A percentile compares a stretch with the other conserved stretches of the same genome.
phyloP scores from a whole-genome alignment of 2,888 invertebrate species.

The Lathronympha strigana region DNA sequence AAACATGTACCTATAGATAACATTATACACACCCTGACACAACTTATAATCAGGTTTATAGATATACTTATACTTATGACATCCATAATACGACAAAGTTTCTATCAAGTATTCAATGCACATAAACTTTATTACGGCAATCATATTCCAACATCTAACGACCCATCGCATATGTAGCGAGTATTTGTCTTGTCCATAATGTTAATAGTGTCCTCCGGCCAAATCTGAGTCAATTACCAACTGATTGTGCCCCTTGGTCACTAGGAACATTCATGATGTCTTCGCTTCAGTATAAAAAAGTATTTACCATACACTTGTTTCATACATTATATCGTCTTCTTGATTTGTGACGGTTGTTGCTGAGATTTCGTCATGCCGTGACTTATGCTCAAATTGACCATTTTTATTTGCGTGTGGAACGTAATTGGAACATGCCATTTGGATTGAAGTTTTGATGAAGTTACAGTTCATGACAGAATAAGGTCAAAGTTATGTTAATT shows the following conservation, averaged over 20 bases:
- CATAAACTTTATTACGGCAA: constrained; percentile 26
- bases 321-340: constrained; percentile 8
- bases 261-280: constrained; percentile 29
- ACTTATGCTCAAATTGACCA: constrained; percentile 29
- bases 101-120: constrained; percentile 16
- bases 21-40: too few species aligned
- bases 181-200: constrained; percentile 49
- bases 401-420: constrained; percentile 33
- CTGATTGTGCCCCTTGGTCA: constrained; percentile 73
- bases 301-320: background rate
- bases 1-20: too few species aligned
- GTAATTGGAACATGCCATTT: constrained; percentile 29
- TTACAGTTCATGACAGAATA: constrained; percentile 26
- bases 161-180: constrained; percentile 23
- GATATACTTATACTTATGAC: background rate
- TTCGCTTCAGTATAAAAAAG: background rate
- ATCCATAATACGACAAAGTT: background rate
- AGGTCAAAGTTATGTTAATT: constrained; percentile 28
- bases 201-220: constrained; percentile 74
- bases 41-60: too few species aligned
- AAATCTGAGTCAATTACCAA: constrained; percentile 62
- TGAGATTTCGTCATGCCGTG: constrained; percentile 29
- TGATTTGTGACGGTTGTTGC: constrained; percentile 15
- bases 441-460: constrained; percentile 25
- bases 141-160: constrained; percentile 17